A percentile compares a stretch with the other conserved stretches of the same genome.
Conservation (phyloP, 2,113 vertebrate genomes). For the Brachyistius frenatus region DNA sequence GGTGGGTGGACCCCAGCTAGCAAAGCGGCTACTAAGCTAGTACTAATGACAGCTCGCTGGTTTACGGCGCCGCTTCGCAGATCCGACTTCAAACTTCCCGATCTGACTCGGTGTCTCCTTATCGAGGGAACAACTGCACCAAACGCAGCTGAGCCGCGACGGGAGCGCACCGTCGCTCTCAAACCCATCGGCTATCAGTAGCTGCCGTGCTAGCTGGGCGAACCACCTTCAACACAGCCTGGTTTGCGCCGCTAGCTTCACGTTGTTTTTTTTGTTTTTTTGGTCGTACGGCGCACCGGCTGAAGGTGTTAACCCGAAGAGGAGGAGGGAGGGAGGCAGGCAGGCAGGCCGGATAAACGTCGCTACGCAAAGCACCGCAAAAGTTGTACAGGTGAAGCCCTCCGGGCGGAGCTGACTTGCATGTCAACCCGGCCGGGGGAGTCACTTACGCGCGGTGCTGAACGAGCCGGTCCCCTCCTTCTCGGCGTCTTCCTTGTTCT, state of each 20-base stretch:
- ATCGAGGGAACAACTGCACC: neutral
- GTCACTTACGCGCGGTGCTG: constrained; percentile 78
- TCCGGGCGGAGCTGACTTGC: constrained; percentile 9
- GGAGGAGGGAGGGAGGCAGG: neutral
- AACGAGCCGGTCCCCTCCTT: constrained; percentile 77
- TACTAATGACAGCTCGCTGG: constrained; percentile 18
- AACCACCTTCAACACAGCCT: constrained; percentile 49
- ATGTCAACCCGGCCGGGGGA: constrained; percentile 4
- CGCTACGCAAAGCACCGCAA: constrained; percentile 41
- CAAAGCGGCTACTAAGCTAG: constrained; percentile 63
- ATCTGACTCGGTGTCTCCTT: neutral
- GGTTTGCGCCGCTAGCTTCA: constrained; percentile 43
- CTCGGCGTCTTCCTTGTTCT: constrained; percentile 68
- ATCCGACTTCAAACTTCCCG: neutral
- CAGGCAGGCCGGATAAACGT: constrained; percentile 38
- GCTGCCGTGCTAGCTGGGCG: constrained; percentile 55
- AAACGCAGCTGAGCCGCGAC: neutral
- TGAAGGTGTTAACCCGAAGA: constrained; percentile 35
- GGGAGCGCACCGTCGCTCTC: constrained; percentile 9
- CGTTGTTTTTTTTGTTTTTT: neutral
- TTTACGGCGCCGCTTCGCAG: neutral
- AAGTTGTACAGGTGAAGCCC: constrained; percentile 43
- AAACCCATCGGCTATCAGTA: constrained; percentile 23
- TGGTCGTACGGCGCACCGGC: constrained; percentile 40
- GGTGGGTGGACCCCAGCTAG: constrained; percentile 59